A percentile compares a stretch with the other conserved stretches of the same genome.
Evolutionary conservation across 2,797 vertebrate genomes (phyloP).

Genomic region (Anisognathus igniventris): DNA sequence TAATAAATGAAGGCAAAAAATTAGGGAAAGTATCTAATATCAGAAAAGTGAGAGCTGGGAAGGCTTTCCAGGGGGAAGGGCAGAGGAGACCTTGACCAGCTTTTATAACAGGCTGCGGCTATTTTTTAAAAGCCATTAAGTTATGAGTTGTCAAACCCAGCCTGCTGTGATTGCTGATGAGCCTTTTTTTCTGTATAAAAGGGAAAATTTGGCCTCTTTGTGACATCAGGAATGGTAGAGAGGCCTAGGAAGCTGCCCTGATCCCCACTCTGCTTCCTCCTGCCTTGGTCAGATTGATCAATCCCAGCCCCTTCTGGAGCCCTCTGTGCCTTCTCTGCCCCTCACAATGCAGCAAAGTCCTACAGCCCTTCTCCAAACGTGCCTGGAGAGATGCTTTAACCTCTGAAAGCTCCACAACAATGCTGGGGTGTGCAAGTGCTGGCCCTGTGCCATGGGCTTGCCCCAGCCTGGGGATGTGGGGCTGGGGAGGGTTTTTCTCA

Average conservation of each 20-base stretch:
- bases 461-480: accelerated
- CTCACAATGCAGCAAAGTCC: background rate
- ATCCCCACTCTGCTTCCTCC: background rate
- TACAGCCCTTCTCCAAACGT: background rate
- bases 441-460: background rate
- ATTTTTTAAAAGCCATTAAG: background rate
- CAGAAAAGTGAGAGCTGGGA: background rate
- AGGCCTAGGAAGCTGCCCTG: background rate
- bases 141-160: background rate
- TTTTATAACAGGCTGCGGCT: background rate
- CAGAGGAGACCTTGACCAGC: background rate
- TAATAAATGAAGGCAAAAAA: conserved; percentile 39
- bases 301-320: background rate
- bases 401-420: background rate
- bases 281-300: accelerated
- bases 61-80: background rate
- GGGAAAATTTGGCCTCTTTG: background rate
- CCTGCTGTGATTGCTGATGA: background rate
- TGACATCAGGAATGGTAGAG: background rate
- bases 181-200: background rate
- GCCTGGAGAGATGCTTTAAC: background rate
- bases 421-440: background rate
- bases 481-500: background rate
- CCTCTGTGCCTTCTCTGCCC: background rate
- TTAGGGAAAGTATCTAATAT: background rate